phyloP scores from a whole-genome alignment of 2,797 vertebrate genomes.

The Aldrovandia affinis region DNA sequence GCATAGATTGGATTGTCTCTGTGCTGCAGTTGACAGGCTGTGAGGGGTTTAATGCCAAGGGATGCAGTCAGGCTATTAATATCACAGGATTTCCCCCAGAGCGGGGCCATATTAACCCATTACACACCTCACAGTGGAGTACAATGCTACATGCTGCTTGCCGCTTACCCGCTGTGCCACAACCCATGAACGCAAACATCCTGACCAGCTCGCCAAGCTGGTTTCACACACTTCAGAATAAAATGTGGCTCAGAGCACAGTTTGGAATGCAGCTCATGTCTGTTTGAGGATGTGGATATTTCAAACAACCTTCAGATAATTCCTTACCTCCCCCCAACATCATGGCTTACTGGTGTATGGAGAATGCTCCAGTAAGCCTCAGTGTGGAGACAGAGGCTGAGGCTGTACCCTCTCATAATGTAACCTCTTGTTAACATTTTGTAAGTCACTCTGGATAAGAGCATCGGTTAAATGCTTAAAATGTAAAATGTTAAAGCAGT shows the following conservation, averaged over 20 bases:
- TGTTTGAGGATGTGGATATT: not conserved
- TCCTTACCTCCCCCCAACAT: not conserved
- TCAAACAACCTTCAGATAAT: not conserved
- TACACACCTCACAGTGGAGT: not conserved
- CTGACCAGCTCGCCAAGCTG: not conserved
- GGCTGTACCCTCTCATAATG: not conserved
- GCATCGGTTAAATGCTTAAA: too few species aligned
- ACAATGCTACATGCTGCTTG: not conserved
- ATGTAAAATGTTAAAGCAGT: too few species aligned
- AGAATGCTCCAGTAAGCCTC: not conserved
- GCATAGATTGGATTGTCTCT: not conserved
- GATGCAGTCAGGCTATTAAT: slow-evolving; percentile 2
- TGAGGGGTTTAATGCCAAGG: not conserved
- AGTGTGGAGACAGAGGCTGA: not conserved
- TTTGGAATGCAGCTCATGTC: not conserved
- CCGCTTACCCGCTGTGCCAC: not conserved
- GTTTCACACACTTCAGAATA: not conserved
- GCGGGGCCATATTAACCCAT: not conserved
- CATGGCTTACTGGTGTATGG: not conserved
- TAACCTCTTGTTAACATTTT: too few species aligned
- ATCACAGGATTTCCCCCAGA: not conserved
- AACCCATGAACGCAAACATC: not conserved
- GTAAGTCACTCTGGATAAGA: too few species aligned
- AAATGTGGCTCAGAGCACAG: not conserved
- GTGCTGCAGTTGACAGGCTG: not conserved